Evolutionary conservation across 1,140 invertebrate genomes (phyloP).

Genomic region (Anastrepha obliqua): DNA sequence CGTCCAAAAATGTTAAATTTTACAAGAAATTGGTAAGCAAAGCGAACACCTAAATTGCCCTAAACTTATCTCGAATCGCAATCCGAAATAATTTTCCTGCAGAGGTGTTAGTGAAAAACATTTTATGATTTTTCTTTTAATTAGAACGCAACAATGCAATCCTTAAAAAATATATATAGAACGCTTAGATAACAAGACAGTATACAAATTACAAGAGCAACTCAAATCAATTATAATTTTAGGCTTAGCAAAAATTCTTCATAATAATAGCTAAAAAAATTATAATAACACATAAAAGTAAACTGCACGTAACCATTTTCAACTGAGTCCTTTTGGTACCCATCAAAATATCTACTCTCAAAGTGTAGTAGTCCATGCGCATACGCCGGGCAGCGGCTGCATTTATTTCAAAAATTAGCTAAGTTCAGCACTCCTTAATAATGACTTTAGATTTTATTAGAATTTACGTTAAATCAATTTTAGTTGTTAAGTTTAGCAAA

Average conservation of each 20-base stretch:
- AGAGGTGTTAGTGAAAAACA: background rate
- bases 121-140: slow-evolving; percentile 9
- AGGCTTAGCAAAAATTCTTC: slow-evolving; percentile 35
- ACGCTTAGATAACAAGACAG: background rate
- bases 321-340: background rate
- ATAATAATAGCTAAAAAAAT: background rate
- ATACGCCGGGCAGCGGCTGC: background rate
- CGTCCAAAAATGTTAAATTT: slow-evolving; percentile 21
- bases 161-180: background rate
- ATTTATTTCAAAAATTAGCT: slow-evolving; percentile 22
- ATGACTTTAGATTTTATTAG: background rate
- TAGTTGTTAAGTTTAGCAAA: slow-evolving; percentile 54
- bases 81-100: slow-evolving; percentile 4
- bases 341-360: background rate
- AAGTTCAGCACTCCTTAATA: slow-evolving; percentile 25
- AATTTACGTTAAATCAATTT: slow-evolving; percentile 51
- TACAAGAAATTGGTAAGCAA: background rate
- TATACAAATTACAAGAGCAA: slow-evolving; percentile 28
- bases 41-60: background rate
- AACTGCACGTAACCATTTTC: background rate
- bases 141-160: background rate
- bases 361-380: background rate
- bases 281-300: too few species aligned
- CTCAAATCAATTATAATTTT: slow-evolving; percentile 42
- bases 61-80: background rate